Base-by-base conservation (phyloP, 2,888 invertebrate species). In the Didymodactylos carnosus region DNA sequence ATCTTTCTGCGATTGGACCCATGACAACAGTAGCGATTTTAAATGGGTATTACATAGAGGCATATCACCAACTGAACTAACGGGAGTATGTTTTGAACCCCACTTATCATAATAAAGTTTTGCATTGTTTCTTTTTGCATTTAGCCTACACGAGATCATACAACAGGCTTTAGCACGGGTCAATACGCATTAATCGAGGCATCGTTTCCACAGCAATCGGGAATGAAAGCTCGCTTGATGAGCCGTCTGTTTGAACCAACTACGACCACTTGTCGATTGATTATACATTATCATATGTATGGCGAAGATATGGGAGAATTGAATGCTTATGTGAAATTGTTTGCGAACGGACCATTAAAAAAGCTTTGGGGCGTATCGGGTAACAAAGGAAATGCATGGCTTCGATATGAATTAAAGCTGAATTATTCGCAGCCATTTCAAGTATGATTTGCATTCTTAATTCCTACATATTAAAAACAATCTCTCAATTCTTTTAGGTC, bases 121-220 rank as follows among this genome's bases (percentile, higher is more conserved):
- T 1, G 6, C 19, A 43, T 43, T 43, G 6, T 43, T 10, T 62
- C 35, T 19, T 62, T 27, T 3, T 27, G 11, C 14, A 27, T 13
- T 16, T 53, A 62, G 62, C 82, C 82, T 16, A 70, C 77, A 7
- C 75, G 76, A 29, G 83, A 82, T 76, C 81, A 82, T 76, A 80
- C 80, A 4, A 77, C 77, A 53, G 76, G 77, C 19, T 78, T 77
- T n/a, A 71, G 76, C 14, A 62, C 75, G 73, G 87, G 87, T 43
- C 86, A 87, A 23, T 88, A 86, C 78, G 86, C 86, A 0, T 86
- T 82, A 78, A 86, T 87, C 53, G 87, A 87, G 79, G 85, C 87
- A 0, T 83, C 86, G 5, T n/a, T n/a, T n/a, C 86, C 87, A 0
- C 81, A 87, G 53, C 78, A 84, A 75, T 85, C 86, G 5, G 87